Evolutionary conservation across 1,140 invertebrate species (phyloP).

Genomic region (Sinonovacula constricta): DNA sequence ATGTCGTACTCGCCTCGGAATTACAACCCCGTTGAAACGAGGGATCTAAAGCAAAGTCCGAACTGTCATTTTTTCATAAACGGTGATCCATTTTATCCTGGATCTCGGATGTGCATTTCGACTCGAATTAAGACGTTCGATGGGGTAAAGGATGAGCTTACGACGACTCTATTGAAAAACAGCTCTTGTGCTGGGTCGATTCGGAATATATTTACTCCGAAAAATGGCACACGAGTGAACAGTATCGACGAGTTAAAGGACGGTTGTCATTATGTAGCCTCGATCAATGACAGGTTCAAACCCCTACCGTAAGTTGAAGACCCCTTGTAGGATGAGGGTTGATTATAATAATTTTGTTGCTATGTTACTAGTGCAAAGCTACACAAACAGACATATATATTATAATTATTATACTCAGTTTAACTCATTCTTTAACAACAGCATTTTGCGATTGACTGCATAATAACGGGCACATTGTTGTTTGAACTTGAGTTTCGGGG

Average conservation of each 20-base stretch:
- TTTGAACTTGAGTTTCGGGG: too few species aligned
- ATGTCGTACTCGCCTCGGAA: constrained; percentile 3
- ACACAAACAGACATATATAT: too few species aligned
- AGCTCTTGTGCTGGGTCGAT: constrained; percentile 12
- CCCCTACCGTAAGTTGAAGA: constrained; percentile 24
- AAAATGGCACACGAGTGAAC: constrained; percentile 7
- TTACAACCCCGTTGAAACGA: constrained; percentile 25
- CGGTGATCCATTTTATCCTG: constrained; percentile 1
- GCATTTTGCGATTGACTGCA: too few species aligned
- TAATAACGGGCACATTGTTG: too few species aligned
- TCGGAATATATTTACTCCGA: constrained; percentile 33
- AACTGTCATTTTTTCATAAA: constrained; percentile 41
- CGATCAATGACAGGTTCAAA: constrained; percentile 34
- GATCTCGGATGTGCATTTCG: constrained; percentile 27
- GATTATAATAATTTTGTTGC: too few species aligned
- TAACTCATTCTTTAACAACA: too few species aligned
- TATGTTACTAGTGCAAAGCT: too few species aligned
- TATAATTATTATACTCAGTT: too few species aligned
- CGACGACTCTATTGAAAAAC: constrained; percentile 5
- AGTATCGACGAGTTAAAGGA: constrained; percentile 17
- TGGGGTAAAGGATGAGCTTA: constrained; percentile 43
- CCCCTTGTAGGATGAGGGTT: too few species aligned
- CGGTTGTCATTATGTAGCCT: constrained; percentile 30
- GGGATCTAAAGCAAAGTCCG: constrained; percentile 25
- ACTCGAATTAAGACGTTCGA: constrained; percentile 30